These are phyloP conservation scores for Leptopilina myrica DNA, from an alignment of 2,888 invertebrate species.

Conservation along the genomic window DNA sequence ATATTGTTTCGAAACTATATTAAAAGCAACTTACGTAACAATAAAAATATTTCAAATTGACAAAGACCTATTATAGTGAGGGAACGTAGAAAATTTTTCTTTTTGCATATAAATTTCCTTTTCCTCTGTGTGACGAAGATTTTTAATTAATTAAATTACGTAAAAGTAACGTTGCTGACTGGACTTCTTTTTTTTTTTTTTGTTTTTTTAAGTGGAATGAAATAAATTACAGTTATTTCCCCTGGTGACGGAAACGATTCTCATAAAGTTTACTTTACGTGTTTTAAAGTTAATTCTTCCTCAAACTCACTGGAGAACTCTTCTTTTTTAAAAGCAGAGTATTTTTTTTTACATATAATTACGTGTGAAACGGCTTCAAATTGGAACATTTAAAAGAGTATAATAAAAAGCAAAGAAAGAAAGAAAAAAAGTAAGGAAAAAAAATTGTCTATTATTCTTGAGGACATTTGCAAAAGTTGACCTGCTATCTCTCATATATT, in stretches of 20 bases:
- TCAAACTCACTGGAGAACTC: background rate
- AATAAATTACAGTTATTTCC: slow-evolving; percentile 18
- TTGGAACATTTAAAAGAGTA: background rate
- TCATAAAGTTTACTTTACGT: slow-evolving; percentile 11
- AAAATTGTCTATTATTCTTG: background rate
- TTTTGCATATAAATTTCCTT: background rate
- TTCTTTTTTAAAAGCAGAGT: slow-evolving; percentile 23
- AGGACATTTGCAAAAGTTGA: slow-evolving; percentile 40
- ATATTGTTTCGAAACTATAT: too few species aligned
- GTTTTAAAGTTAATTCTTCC: slow-evolving; percentile 34
- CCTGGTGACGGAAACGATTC: slow-evolving; percentile 18
- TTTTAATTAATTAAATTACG: slow-evolving; percentile 16
- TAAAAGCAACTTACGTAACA: too few species aligned
- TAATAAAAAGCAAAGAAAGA: too few species aligned
- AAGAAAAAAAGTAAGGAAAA: slow-evolving; percentile 42
- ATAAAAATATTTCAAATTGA: background rate
- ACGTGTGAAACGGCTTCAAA: background rate
- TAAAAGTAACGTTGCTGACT: background rate
- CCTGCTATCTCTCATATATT: slow-evolving; percentile 51
- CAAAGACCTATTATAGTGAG: background rate
- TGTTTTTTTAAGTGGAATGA: slow-evolving; percentile 3
- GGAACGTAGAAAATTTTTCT: background rate
- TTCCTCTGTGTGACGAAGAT: background rate
- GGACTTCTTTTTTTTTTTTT: background rate
- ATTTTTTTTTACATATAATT: slow-evolving; percentile 14